Percentiles rank a stretch among this genome's conserved stretches.
These are phyloP conservation scores for Pandemis heparana DNA, from an alignment of 2,888 invertebrate genomes.

Conservation along the genomic window DNA sequence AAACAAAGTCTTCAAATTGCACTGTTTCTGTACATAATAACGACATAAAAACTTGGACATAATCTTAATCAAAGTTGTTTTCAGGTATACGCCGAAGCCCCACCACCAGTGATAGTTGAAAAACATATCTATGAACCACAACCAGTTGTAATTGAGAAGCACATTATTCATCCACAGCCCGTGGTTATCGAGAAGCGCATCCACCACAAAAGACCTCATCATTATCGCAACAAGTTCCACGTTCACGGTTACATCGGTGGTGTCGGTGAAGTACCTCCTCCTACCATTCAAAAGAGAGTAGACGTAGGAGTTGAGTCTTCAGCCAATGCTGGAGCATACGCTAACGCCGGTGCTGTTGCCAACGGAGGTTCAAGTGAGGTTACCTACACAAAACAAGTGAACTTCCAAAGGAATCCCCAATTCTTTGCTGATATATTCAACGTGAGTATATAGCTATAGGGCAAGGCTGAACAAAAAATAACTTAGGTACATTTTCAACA, in stretches of 20 bases:
- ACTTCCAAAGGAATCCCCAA: slow-evolving; percentile 68
- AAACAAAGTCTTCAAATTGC: neutral
- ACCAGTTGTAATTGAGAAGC: slow-evolving; percentile 64
- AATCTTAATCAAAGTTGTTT: slow-evolving; percentile 43
- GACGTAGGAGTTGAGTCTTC: slow-evolving; percentile 63
- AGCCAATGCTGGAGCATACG: slow-evolving; percentile 51
- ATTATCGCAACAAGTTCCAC: slow-evolving; percentile 68
- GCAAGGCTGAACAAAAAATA: neutral
- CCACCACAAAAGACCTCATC: slow-evolving; percentile 59
- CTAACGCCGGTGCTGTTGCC: slow-evolving; percentile 48
- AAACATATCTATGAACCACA: slow-evolving; percentile 63
- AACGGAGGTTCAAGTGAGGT: slow-evolving; percentile 55
- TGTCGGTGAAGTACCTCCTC: slow-evolving; percentile 51
- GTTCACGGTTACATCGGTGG: slow-evolving; percentile 69
- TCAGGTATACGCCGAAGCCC: slow-evolving; percentile 66
- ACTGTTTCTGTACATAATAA: neutral
- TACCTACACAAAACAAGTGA: slow-evolving; percentile 64
- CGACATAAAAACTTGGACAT: slow-evolving; percentile 11
- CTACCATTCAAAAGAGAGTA: slow-evolving; percentile 66
- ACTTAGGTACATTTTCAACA: neutral
- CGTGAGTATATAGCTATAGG: slow-evolving; percentile 72
- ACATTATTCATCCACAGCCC: slow-evolving; percentile 61
- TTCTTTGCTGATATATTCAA: slow-evolving; percentile 88
- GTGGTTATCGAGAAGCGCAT: slow-evolving; percentile 35
- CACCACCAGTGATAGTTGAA: slow-evolving; percentile 59